These are phyloP conservation scores for Ethmia dodecea DNA, from an alignment of 2,888 invertebrate genomes.

Conservation along the genomic window DNA sequence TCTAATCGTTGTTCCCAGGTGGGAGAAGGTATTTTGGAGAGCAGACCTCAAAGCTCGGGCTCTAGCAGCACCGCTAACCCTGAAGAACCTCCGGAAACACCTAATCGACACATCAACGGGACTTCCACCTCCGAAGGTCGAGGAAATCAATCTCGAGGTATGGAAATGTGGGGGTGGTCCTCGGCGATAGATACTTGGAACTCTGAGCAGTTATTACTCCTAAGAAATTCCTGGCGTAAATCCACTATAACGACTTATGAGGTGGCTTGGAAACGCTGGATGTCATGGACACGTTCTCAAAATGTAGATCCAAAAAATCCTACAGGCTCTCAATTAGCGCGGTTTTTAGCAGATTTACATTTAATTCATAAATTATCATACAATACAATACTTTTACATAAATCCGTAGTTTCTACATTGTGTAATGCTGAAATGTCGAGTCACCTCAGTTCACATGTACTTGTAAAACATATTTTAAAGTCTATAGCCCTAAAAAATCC, in stretches of 20 bases:
- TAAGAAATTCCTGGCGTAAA: slow-evolving; percentile 18
- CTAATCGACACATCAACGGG: slow-evolving; percentile 15
- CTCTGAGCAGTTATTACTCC: slow-evolving; percentile 9
- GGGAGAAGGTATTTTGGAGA: slow-evolving; percentile 13
- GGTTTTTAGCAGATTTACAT: slow-evolving; percentile 8
- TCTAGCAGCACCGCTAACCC: slow-evolving; percentile 7
- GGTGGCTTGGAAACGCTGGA: slow-evolving; percentile 12
- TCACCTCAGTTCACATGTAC: neutral
- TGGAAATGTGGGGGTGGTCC: slow-evolving; percentile 23
- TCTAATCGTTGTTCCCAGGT: slow-evolving; percentile 8
- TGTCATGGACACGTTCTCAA: slow-evolving; percentile 7
- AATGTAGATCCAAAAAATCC: slow-evolving; percentile 6
- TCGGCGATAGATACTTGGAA: slow-evolving; percentile 14
- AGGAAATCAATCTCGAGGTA: slow-evolving; percentile 12
- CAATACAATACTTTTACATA: slow-evolving; percentile 12
- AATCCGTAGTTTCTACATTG: slow-evolving; percentile 4
- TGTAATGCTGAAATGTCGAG: neutral
- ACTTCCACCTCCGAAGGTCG: slow-evolving; percentile 10
- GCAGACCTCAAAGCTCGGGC: slow-evolving; percentile 21
- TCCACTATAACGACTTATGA: slow-evolving; percentile 20
- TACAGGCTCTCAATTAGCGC: slow-evolving; percentile 4
- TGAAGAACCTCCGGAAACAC: slow-evolving; percentile 8
- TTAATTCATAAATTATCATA: slow-evolving; percentile 10
- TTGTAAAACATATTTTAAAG: slow-evolving; percentile 8
- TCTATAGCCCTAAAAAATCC: slow-evolving; percentile 6